Percentiles rank a stretch among this genome's conserved stretches.
Evolutionary conservation across 2,797 vertebrate species (phyloP).

Genomic region (Bucorvus abyssinicus): DNA sequence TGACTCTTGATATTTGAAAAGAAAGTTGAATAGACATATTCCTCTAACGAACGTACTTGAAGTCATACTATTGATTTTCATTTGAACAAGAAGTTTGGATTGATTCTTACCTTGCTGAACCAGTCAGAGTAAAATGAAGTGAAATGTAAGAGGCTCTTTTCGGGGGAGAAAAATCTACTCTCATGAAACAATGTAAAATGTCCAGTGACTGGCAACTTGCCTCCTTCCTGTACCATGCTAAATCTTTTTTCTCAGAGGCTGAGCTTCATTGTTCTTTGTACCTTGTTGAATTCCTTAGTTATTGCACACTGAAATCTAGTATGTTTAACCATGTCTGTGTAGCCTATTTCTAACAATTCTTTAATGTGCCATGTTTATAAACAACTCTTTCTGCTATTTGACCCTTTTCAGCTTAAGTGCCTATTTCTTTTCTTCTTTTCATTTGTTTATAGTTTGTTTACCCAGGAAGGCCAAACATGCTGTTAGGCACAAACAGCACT

Average conservation of each 20-base stretch:
- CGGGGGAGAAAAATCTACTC: not conserved
- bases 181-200: not conserved
- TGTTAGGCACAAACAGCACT: not conserved
- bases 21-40: not conserved
- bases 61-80: not conserved
- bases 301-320: not conserved
- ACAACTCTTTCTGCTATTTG: not conserved
- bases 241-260: not conserved
- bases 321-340: not conserved
- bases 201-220: not conserved
- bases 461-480: not conserved
- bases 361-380: not conserved
- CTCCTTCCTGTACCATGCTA: not conserved
- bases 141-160: not conserved
- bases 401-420: not conserved
- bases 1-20: not conserved
- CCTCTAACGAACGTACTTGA: not conserved
- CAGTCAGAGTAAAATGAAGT: not conserved
- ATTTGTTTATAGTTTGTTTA: not conserved
- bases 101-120: not conserved
- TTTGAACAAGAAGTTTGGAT: not conserved
- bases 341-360: not conserved
- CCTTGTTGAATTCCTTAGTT: not conserved
- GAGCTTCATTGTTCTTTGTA: constrained; percentile 25
- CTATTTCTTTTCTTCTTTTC: not conserved